Conservation (phyloP, 1,140 invertebrate genomes). For the Brachionus calyciflorus region DNA sequence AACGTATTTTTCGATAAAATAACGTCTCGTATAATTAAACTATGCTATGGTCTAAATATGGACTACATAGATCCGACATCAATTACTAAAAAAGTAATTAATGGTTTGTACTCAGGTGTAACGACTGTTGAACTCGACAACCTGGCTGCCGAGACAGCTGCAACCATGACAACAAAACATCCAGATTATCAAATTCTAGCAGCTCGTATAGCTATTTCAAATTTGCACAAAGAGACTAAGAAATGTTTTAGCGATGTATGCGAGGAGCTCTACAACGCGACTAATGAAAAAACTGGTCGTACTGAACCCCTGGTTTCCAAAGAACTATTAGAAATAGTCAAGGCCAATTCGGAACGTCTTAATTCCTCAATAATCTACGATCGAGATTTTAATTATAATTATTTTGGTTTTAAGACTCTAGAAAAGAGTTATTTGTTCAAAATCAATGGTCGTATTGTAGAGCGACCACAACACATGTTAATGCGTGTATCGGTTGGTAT, state of each 20-base stretch:
- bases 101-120: slow-evolving; percentile 88
- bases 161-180: slow-evolving; percentile 90
- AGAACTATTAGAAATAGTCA: slow-evolving; percentile 76
- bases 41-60: slow-evolving; percentile 91
- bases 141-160: slow-evolving; percentile 90
- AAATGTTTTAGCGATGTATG: slow-evolving; percentile 74
- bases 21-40: slow-evolving; percentile 85
- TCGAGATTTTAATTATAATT: slow-evolving; percentile 93
- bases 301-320: slow-evolving; percentile 79
- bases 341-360: slow-evolving; percentile 78
- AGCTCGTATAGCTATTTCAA: slow-evolving; percentile 90
- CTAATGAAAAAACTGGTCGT: slow-evolving; percentile 71
- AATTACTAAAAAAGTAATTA: slow-evolving; percentile 71
- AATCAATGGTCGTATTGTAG: slow-evolving; percentile 87
- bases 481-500: slow-evolving; percentile 97
- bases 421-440: slow-evolving; percentile 91
- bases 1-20: slow-evolving; percentile 96
- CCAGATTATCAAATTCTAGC: slow-evolving; percentile 94
- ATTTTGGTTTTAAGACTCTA: slow-evolving; percentile 96
- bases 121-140: slow-evolving; percentile 95
- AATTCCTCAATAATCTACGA: slow-evolving; percentile 97
- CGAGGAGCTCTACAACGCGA: slow-evolving; percentile 75
- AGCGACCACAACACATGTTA: slow-evolving; percentile 95
- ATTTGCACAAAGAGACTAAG: slow-evolving; percentile 85
- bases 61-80: slow-evolving; percentile 83